Conservation (phyloP, 1,140 invertebrate genomes). For the Drosophila kohkoa region DNA sequence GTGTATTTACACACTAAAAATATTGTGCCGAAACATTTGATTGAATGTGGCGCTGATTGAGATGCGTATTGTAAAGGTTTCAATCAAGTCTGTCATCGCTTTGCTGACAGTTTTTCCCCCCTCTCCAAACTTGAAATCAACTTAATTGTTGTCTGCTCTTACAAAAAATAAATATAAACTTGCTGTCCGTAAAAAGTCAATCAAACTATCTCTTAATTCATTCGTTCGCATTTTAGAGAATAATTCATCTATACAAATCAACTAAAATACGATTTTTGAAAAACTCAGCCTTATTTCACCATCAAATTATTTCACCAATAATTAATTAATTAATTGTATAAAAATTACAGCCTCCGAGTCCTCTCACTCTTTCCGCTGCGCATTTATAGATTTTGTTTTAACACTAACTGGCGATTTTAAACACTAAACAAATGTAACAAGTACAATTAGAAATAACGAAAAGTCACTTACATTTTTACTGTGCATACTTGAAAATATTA, state of each 20-base stretch:
- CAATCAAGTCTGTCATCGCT: conserved; percentile 33
- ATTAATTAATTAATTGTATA: too few relatives aligned
- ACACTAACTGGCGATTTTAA: too few relatives aligned
- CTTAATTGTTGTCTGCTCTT: conserved; percentile 4
- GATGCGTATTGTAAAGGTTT: conserved; percentile 51
- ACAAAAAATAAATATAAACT: background rate
- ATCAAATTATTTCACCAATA: too few relatives aligned
- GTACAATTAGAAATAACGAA: too few relatives aligned
- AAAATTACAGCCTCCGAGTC: too few relatives aligned
- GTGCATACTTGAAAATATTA: conserved; percentile 75
- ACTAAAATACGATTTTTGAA: too few relatives aligned
- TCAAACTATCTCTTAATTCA: background rate
- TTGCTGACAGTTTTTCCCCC: conserved; percentile 7
- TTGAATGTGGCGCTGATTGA: conserved; percentile 74
- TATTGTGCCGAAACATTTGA: conserved; percentile 55
- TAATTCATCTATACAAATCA: too few relatives aligned
- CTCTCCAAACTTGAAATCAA: background rate
- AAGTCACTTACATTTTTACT: conserved; percentile 44
- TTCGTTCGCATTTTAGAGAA: background rate
- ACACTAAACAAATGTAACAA: too few relatives aligned
- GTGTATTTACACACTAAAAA: conserved; percentile 41
- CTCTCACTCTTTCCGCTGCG: too few relatives aligned
- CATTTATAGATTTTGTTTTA: too few relatives aligned
- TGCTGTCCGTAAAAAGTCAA: background rate
- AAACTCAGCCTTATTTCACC: too few relatives aligned